These are phyloP conservation scores for Temnothorax longispinosus DNA, from an alignment of 1,140 invertebrate species.

Conservation along the genomic window DNA sequence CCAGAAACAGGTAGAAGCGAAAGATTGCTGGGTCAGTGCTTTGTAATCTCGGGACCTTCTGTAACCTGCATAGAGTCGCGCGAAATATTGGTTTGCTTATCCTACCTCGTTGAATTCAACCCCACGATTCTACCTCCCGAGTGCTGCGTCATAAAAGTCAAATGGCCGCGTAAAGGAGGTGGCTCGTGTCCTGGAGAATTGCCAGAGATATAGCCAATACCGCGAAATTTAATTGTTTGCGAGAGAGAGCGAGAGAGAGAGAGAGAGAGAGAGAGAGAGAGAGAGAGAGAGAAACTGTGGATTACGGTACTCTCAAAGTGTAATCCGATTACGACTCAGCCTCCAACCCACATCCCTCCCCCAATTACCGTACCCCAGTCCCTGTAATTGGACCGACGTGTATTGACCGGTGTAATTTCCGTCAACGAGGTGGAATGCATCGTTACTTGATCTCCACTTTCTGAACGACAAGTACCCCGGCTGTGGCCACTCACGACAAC, in stretches of 20 bases:
- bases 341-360: background rate
- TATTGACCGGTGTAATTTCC: constrained; percentile 59
- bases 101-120: constrained; percentile 43
- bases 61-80: constrained; percentile 14
- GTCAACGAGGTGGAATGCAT: constrained; percentile 57
- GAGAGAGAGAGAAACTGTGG: constrained; percentile 19
- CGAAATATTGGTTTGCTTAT: constrained; percentile 58
- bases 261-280: background rate
- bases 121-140: constrained; percentile 9
- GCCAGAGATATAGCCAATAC: constrained; percentile 50
- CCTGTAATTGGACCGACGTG: constrained; percentile 55
- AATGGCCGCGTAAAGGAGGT: constrained; percentile 47
- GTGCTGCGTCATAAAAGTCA: constrained; percentile 56
- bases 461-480: constrained; percentile 10
- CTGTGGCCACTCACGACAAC: background rate
- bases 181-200: constrained; percentile 34
- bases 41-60: background rate
- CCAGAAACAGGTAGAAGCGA: background rate
- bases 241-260: background rate
- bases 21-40: constrained; percentile 40
- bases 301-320: constrained; percentile 58
- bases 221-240: constrained; percentile 53
- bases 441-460: constrained; percentile 54
- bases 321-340: constrained; percentile 60
- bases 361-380: constrained; percentile 46